A percentile compares a stretch with the other conserved stretches of the same genome.
phyloP scores from a whole-genome alignment of 2,113 vertebrate species.

The Hipposideros armiger region DNA sequence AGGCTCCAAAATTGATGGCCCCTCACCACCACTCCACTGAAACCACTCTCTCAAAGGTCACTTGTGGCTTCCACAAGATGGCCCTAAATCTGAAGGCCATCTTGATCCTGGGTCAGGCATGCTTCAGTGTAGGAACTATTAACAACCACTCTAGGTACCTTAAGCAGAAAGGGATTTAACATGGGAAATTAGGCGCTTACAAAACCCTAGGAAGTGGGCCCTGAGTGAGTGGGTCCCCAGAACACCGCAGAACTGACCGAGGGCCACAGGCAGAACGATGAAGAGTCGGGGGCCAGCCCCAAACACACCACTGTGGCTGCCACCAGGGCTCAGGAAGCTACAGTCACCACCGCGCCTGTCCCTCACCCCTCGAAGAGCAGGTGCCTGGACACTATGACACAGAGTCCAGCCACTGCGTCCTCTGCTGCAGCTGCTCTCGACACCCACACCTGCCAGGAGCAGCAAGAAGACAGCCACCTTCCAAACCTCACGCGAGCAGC shows the following conservation, averaged over 20 bases:
- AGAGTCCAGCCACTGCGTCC: neutral
- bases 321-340: neutral
- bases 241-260: neutral
- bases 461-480: neutral
- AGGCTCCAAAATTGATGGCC: neutral
- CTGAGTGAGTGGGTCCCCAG: neutral
- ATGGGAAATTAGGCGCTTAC: accelerated
- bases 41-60: neutral
- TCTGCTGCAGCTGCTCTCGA: too few species aligned
- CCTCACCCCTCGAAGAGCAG: neutral
- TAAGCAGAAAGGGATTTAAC: neutral
- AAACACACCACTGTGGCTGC: neutral
- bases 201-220: neutral
- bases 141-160: neutral
- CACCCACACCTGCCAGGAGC: neutral
- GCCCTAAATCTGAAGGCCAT: neutral
- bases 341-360: neutral
- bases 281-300: too few species aligned
- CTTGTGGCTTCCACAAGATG: neutral
- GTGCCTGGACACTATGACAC: neutral
- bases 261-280: neutral
- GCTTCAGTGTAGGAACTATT: neutral
- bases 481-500: too few species aligned
- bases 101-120: neutral
- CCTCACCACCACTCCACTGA: neutral